Evolutionary conservation across 2,113 vertebrate species (phyloP).

Genomic region (Lampris megalopsis): DNA sequence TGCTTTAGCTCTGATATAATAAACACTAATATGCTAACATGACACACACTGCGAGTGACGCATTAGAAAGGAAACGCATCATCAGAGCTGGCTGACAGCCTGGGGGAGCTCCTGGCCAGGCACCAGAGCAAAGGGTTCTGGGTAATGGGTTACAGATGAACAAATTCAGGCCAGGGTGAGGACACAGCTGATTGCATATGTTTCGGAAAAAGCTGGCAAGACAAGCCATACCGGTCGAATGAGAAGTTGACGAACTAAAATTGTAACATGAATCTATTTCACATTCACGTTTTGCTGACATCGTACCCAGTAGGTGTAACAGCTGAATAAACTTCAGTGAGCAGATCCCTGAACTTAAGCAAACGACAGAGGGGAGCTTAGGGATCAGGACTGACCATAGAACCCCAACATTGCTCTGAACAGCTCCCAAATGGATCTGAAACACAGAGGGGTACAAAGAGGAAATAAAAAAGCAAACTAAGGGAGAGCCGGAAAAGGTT

Average conservation of each 20-base stretch:
- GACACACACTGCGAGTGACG: conserved; percentile 26
- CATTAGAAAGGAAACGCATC: conserved; percentile 52
- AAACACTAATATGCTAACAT: conserved; percentile 44
- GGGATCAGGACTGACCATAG: no score
- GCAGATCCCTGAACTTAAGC: no score
- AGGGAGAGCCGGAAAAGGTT: no score
- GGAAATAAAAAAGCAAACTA: no score
- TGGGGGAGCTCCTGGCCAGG: conserved; percentile 31
- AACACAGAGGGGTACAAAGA: no score
- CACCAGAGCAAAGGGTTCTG: conserved; percentile 53
- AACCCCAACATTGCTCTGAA: no score
- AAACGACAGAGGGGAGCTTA: no score
- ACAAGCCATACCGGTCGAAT: conserved; percentile 23
- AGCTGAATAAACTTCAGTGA: no score
- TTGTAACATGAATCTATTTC: conserved; percentile 25
- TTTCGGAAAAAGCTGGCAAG: conserved; percentile 31
- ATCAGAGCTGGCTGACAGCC: conserved; percentile 34
- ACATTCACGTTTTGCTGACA: no score
- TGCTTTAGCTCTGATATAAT: conserved; percentile 49
- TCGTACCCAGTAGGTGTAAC: no score
- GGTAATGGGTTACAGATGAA: conserved; percentile 68
- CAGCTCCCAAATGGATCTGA: no score
- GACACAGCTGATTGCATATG: conserved; percentile 33
- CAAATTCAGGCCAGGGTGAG: conserved; percentile 33
- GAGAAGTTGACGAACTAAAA: conserved; percentile 69